A percentile compares a stretch with the other conserved stretches of the same genome.
Conservation (phyloP, 2,888 invertebrate genomes). For the Muscina levida region DNA sequence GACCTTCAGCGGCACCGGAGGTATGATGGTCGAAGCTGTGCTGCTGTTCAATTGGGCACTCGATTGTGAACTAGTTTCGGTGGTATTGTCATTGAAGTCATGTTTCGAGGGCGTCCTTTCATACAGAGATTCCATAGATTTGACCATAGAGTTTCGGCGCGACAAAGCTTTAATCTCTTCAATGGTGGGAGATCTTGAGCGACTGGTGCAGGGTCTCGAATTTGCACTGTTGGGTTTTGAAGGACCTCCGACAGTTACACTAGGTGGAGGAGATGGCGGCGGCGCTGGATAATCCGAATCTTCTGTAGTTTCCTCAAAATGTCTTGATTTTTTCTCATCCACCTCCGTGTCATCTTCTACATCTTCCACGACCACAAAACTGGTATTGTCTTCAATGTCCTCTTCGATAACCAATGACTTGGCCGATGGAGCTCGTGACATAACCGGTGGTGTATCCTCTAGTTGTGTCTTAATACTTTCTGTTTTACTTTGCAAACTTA, state of each 20-base stretch:
- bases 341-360: conserved; percentile 49
- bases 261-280: not conserved
- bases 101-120: conserved; percentile 70
- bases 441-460: conserved; percentile 71
- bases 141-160: conserved; percentile 69
- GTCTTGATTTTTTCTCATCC: not conserved
- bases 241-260: conserved; percentile 41
- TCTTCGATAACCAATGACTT: conserved; percentile 80
- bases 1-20: conserved; percentile 63
- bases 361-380: conserved; percentile 71
- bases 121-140: conserved; percentile 75
- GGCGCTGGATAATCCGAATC: too few species aligned
- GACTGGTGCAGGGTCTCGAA: conserved; percentile 39
- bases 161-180: conserved; percentile 70
- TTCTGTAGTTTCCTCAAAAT: conserved; percentile 16
- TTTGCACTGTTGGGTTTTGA: conserved; percentile 53
- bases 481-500: conserved; percentile 73
- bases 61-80: conserved; percentile 72
- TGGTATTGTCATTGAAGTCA: conserved; percentile 69
- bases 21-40: conserved; percentile 57
- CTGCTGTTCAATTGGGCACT: conserved; percentile 69
- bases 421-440: conserved; percentile 77
- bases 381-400: conserved; percentile 73
- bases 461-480: conserved; percentile 74
- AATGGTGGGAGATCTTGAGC: conserved; percentile 69